phyloP scores from a whole-genome alignment of 37 sponge, comb jelly and placozoan species.

The Beroe forskalii region DNA sequence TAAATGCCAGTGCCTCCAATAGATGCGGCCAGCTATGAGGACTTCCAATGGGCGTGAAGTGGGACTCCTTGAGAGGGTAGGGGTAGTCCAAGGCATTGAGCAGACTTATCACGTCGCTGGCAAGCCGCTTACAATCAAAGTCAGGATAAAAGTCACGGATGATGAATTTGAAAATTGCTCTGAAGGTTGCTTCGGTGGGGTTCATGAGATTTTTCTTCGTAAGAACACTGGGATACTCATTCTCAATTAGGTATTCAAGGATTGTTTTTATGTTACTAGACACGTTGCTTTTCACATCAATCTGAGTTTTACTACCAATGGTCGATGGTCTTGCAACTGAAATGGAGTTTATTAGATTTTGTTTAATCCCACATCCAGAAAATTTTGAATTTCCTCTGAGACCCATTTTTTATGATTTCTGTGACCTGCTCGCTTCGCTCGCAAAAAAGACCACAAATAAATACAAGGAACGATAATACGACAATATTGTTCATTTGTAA shows the following conservation, averaged over 20 bases:
- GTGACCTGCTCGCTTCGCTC: too few species aligned
- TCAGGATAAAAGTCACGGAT: neutral
- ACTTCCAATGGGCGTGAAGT: conserved; percentile 57
- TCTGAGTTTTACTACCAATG: neutral
- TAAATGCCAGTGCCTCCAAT: neutral
- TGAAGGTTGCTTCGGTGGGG: conserved; percentile 58
- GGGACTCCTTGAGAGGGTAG: neutral
- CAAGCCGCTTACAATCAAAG: neutral
- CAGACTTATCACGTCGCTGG: neutral
- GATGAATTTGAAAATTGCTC: conserved; percentile 1
- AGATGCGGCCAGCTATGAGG: conserved; percentile 51
- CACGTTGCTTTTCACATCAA: conserved; percentile 28
- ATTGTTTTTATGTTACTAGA: conserved; percentile 3
- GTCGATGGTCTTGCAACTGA: neutral
- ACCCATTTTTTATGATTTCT: too few species aligned
- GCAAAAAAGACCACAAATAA: too few species aligned
- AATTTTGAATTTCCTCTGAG: too few species aligned
- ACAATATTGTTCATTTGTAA: too few species aligned
- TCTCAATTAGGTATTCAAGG: conserved; percentile 21
- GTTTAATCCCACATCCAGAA: neutral
- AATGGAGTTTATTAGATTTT: neutral
- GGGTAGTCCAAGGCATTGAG: neutral
- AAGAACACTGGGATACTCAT: conserved; percentile 28
- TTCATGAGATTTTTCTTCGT: conserved; percentile 52
- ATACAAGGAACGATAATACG: too few species aligned